Evolutionary conservation across 2,113 vertebrate species (phyloP).

Genomic region (Phylloscopus trochilus): DNA sequence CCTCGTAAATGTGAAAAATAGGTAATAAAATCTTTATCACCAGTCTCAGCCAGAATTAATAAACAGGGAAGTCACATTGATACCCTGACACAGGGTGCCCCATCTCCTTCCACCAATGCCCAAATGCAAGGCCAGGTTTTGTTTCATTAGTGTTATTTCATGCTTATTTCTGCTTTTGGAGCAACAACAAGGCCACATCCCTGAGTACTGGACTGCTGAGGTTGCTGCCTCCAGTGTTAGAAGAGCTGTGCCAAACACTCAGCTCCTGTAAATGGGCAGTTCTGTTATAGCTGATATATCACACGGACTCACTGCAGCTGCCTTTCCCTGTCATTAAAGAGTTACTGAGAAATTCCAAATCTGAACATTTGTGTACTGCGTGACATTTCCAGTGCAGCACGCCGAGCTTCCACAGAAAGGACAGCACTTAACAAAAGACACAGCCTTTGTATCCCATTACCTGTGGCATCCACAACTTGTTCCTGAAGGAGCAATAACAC

Average conservation of each 20-base stretch:
- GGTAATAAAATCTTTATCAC: slow-evolving; percentile 33
- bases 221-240: neutral
- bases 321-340: neutral
- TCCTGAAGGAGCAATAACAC: neutral
- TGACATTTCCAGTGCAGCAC: neutral
- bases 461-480: neutral
- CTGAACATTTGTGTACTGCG: neutral
- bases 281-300: neutral
- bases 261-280: neutral
- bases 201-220: neutral
- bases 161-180: neutral
- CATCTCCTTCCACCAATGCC: neutral
- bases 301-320: neutral
- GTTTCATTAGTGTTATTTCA: neutral
- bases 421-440: neutral
- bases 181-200: neutral
- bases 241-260: neutral
- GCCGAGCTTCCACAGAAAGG: neutral
- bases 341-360: slow-evolving; percentile 47
- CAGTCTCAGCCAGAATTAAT: slow-evolving; percentile 22
- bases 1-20: neutral
- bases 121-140: neutral
- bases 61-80: neutral
- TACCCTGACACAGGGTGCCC: neutral
- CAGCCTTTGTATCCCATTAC: neutral